Evolutionary conservation across 2,888 invertebrate species (phyloP).

Genomic region (Odontocolon sp.): DNA sequence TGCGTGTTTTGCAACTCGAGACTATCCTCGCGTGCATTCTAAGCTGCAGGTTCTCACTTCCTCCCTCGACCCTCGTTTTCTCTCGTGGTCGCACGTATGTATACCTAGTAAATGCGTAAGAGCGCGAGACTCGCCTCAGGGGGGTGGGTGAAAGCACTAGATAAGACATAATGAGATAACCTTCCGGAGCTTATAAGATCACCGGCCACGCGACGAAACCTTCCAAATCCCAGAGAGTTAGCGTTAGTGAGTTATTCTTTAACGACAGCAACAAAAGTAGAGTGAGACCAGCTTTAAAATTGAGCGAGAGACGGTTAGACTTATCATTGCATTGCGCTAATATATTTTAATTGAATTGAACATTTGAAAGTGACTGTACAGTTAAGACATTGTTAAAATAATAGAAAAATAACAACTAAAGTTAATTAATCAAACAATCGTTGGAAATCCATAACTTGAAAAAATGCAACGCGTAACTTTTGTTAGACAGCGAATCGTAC

Average conservation of each 20-base stretch:
- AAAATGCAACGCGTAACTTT: background rate
- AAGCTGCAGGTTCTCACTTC: slow-evolving; percentile 68
- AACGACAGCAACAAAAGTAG: slow-evolving; percentile 38
- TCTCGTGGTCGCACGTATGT: background rate
- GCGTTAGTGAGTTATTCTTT: slow-evolving; percentile 51
- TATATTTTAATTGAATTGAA: too few species aligned
- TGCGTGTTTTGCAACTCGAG: slow-evolving; percentile 63
- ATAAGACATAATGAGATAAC: slow-evolving; percentile 81
- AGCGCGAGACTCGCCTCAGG: slow-evolving; percentile 52
- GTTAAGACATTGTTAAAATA: too few species aligned
- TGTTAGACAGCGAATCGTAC: slow-evolving; percentile 3
- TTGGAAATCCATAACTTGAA: too few species aligned
- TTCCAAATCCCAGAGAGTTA: slow-evolving; percentile 76
- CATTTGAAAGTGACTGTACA: too few species aligned
- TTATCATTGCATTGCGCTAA: too few species aligned
- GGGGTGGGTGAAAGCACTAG: slow-evolving; percentile 74
- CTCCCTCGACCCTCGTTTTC: slow-evolving; percentile 19
- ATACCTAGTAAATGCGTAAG: slow-evolving; percentile 45
- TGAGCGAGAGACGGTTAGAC: too few species aligned
- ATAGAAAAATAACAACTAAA: background rate
- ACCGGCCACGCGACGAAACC: slow-evolving; percentile 81
- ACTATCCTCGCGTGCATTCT: slow-evolving; percentile 75
- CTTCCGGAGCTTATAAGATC: slow-evolving; percentile 80
- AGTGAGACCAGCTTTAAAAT: background rate
- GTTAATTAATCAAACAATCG: background rate